A percentile compares a stretch with the other conserved stretches of the same genome.
Conservation (phyloP, 2,113 vertebrate species). For the Pangasianodon gigas region DNA sequence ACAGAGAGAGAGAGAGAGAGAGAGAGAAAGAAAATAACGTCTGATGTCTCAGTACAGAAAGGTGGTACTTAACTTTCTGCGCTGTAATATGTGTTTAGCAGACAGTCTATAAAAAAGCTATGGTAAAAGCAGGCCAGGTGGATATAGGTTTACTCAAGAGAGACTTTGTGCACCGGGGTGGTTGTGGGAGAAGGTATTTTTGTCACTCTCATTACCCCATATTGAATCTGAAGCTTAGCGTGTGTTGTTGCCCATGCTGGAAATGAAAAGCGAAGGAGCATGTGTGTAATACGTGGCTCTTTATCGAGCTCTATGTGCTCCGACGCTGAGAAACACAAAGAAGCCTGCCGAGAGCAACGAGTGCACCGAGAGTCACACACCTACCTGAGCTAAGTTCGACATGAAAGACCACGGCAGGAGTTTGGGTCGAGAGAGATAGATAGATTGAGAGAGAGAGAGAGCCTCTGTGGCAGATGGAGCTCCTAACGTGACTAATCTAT, state of each 20-base stretch:
- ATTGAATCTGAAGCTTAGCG: slow-evolving; percentile 36
- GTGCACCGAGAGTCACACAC: slow-evolving; percentile 1
- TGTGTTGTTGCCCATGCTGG: slow-evolving; percentile 30
- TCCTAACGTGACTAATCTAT: slow-evolving; percentile 61
- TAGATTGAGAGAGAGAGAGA: slow-evolving; percentile 1
- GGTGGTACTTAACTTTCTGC: slow-evolving; percentile 41
- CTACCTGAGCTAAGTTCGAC: slow-evolving; percentile 43
- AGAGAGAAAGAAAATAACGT: background rate
- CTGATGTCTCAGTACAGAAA: slow-evolving; percentile 34
- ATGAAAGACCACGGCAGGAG: slow-evolving; percentile 40
- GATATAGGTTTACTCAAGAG: background rate
- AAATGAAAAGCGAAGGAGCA: slow-evolving; percentile 39
- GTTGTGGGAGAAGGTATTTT: slow-evolving; percentile 11
- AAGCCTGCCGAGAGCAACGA: slow-evolving; percentile 18
- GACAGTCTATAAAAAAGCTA: slow-evolving; percentile 15
- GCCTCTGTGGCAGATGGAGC: slow-evolving; percentile 46
- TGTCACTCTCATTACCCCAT: slow-evolving; percentile 25
- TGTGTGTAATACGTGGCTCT: slow-evolving; percentile 13
- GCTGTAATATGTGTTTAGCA: slow-evolving; percentile 40
- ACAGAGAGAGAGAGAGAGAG: slow-evolving; percentile 6
- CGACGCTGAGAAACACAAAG: slow-evolving; percentile 30
- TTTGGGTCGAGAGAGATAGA: slow-evolving; percentile 9
- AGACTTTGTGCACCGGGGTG: background rate
- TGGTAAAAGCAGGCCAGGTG: slow-evolving; percentile 11
- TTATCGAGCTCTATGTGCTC: slow-evolving; percentile 13